Evolutionary conservation across 1,140 invertebrate species (phyloP), one percentile per base, ranked within the genome.

Genomic region (Oscheius sp.): DNA sequence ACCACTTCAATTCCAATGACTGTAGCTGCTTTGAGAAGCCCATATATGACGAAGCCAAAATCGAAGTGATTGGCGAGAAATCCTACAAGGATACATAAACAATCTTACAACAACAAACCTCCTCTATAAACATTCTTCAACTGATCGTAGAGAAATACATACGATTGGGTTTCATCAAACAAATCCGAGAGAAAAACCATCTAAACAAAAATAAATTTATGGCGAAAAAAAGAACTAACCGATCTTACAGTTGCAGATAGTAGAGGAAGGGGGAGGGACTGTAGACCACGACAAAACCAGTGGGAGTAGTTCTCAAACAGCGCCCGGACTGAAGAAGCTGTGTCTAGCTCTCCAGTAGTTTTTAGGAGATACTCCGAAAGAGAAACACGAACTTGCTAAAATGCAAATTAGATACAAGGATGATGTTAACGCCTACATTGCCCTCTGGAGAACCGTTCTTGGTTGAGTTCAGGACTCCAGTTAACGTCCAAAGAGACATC

Each of bases 251-350:
- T 78, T 3, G 79, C 65, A 3, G 76, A 26, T 0, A 78, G 52
- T 26, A 78, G 59, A 1, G 55, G 52, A 23, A 78, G 26, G 10
- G 77, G 77, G 20, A 78, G 36, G 15, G 31, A 18, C 2, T 79
- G 28, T 7, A 82, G 46, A 15, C 78, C 78, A 4, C 69, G 36
- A 18, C 36, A 18, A 72, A 68, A 79, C 79, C 79, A 81, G 64
- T 81, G 79, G 10, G 82, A 68, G 52, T 74, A 81, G 49, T 81
- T 81, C 31, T 81, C 79, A 26, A 84, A 82, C 10, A 81, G 72
- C n/a, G 79, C 72, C 29, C 73, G 59, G 15, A 81, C 46, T 23
- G 82, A 82, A 1, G 82, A 84, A 32, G 72, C 66, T 7, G 78
- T 80, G 42, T 81, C 79, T 59, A 80, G 68, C 13, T 84, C 80